Evolutionary conservation across 2,888 invertebrate genomes (phyloP), one percentile per base, ranked within the genome.

Genomic region (Drosophila trichaetosa): DNA sequence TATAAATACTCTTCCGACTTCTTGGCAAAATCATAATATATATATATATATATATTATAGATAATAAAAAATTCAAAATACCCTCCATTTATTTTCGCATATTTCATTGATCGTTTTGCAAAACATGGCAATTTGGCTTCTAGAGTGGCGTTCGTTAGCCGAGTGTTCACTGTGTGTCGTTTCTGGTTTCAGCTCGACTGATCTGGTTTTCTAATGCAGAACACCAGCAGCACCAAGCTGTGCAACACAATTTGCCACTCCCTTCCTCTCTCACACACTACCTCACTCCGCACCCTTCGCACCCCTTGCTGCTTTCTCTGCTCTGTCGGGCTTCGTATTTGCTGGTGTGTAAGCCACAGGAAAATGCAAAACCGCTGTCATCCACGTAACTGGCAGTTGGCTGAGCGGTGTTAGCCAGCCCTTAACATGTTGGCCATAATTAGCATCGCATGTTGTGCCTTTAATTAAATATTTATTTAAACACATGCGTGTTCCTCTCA

Each of bases 401-500:
- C 54, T 40, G n/a, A 48, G 11, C 21, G 40, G 29, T 57, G 33
- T 59, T 60, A 40, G 57, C 49, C 48, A 34, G 42, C 24, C 10
- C 24, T 56, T 42, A 57, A 16, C 52, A 52, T 64, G 64, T 54
- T 61, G 51, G 60, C 56, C 62, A 76, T 80, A 80, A 79, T 79
- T 80, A 76, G 76, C 68, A 29, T 61, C 68, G 68, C 77, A 72
- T 72, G 59, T 76, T 78, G 59, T 24, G 72, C 60, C 69, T 75
- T 73, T 83, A 80, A 88, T 83, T 83, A 83, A 83, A 83, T 80
- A 86, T 83, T 80, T 66, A 82, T 61, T 31, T 56, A 64, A 70
- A 52, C 38, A 74, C 31, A 67, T 71, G 78, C 71, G 71, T 80
- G 64, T 61, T 27, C 21, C 4, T 29, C n/a, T 7, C 13, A 33